A percentile compares a stretch with the other conserved stretches of the same genome.
Evolutionary conservation across 2,888 invertebrate species (phyloP).

Genomic region (Himalopsyche anomala): DNA sequence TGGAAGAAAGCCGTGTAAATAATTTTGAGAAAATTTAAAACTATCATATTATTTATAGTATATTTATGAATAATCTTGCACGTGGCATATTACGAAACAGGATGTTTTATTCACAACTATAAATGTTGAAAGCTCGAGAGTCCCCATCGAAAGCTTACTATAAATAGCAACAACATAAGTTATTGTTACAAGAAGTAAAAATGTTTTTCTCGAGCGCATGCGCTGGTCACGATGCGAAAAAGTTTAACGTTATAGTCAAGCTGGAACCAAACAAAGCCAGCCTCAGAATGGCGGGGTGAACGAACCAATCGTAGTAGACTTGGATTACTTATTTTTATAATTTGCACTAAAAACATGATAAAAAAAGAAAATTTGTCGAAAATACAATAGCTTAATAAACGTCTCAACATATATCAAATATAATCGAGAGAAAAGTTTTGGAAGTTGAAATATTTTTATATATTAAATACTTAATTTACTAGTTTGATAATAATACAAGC

Average conservation of each 20-base stretch:
- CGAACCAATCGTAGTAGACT: slow-evolving; percentile 1
- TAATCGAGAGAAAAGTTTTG: too few species aligned
- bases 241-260: slow-evolving; percentile 5
- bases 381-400: too few species aligned
- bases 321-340: neutral
- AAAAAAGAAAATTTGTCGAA: neutral
- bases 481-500: too few species aligned
- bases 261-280: slow-evolving; percentile 4
- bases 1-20: too few species aligned
- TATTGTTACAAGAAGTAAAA: slow-evolving; percentile 2
- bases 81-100: too few species aligned
- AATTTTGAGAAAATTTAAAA: too few species aligned
- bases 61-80: too few species aligned
- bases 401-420: too few species aligned
- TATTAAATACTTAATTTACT: too few species aligned
- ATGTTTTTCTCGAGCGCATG: neutral
- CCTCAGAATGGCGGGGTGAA: slow-evolving; percentile 18
- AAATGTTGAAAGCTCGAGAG: neutral
- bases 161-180: neutral
- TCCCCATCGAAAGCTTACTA: neutral
- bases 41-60: too few species aligned
- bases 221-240: neutral
- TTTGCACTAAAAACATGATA: neutral
- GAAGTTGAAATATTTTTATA: too few species aligned
- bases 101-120: too few species aligned